A percentile compares a stretch with the other conserved stretches of the same genome.
phyloP scores from a whole-genome alignment of 2,113 vertebrate genomes.

The Madoqua kirkii region DNA sequence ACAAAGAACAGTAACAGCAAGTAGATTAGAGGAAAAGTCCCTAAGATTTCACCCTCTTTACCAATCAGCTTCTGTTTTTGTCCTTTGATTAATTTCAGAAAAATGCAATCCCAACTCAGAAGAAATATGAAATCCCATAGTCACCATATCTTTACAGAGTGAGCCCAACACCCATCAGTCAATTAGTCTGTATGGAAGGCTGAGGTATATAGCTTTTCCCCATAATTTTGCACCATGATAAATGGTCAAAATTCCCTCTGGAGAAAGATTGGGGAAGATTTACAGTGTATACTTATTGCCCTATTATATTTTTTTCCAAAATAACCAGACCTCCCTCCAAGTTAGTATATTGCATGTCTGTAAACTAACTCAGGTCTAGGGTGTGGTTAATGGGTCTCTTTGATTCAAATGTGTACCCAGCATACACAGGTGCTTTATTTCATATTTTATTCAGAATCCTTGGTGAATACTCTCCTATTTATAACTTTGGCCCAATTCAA shows the following conservation, averaged over 20 bases:
- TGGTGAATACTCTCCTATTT: background rate
- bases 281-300: background rate
- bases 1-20: background rate
- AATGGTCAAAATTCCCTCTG: background rate
- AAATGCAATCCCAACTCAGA: background rate
- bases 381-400: background rate
- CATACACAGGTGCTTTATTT: background rate
- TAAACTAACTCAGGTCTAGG: background rate
- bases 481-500: background rate
- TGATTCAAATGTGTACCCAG: background rate
- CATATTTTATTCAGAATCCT: background rate
- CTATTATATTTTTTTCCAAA: background rate
- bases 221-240: background rate
- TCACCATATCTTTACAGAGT: background rate
- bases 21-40: background rate
- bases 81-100: background rate
- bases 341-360: background rate
- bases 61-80: background rate
- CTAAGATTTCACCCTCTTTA: background rate
- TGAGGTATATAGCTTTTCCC: background rate
- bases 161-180: background rate
- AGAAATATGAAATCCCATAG: background rate
- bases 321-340: background rate
- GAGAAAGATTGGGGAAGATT: background rate
- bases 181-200: background rate